Evolutionary conservation across 2,888 invertebrate genomes (phyloP), one percentile per base, ranked within the genome.

Genomic region (Encarsia formosa): DNA sequence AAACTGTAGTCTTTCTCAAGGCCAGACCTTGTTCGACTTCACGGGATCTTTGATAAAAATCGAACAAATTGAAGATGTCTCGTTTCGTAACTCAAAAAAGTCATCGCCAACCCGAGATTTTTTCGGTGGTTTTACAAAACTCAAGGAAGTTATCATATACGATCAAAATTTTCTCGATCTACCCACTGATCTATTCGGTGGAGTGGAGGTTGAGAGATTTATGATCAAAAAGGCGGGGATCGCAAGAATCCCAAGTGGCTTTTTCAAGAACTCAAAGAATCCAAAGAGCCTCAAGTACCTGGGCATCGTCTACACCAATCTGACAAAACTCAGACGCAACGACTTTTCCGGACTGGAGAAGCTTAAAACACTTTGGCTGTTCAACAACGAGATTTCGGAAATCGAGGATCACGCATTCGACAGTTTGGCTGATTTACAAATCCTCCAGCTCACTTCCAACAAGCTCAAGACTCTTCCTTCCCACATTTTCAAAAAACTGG

Each of bases 391-490:
- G 52, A 74, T 91, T 63, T 77, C 77, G 38, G 74, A 77, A 3
- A 46, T 61, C 6, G 80, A 82, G 31, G 76, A 78, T 6, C 81
- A 79, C 58, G 73, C 84, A 54, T 86, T 87, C 68, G 74, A 78
- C 29, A 79, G 81, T 70, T 76, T 84, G 61, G 76, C 76, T 45
- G 78, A 80, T 60, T 69, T 88, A 51, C 73, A 75, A 46, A 77
- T 81, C 39, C 73, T 91, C 46, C 84, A 86, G 61, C 69, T 89
- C 24, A 85, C 84, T 82, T 78, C 81, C 61, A 90, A 88, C 67
- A 77, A 79, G 46, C 77, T 89, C 59, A 78, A 78, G 49, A 76
- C 77, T 50, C 74, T 90, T 42, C 81, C 83, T 0, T 68, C 77
- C 9, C 79, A 81, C 60, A 29, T 64, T 9, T 65, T 67, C 9